Percentiles rank a stretch among this genome's conserved stretches.
Evolutionary conservation across 2,797 vertebrate species (phyloP).

Genomic region (Limosa lapponica): DNA sequence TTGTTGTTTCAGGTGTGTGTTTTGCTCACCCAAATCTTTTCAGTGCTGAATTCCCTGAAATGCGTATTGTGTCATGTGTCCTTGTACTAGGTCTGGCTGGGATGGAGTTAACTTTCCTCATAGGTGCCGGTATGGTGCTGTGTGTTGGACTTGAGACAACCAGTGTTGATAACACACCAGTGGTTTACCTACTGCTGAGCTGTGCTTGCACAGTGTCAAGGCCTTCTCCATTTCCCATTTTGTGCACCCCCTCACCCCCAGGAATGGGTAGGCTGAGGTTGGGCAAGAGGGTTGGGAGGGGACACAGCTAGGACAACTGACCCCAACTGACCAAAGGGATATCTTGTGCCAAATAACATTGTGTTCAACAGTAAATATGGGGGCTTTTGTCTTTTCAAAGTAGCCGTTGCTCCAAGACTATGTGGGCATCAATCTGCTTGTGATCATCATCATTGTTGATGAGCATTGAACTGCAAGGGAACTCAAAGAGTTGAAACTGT

Average conservation of each 20-base stretch:
- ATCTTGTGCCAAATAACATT: neutral
- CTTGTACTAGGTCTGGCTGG: neutral
- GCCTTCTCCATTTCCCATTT: accelerated
- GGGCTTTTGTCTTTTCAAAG: neutral
- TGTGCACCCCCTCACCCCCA: accelerated
- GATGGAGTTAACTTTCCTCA: neutral
- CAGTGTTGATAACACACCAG: neutral
- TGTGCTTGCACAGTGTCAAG: neutral
- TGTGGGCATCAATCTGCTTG: neutral
- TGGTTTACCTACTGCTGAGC: neutral
- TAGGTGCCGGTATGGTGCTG: neutral
- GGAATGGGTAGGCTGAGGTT: neutral
- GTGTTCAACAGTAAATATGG: neutral
- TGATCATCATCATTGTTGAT: neutral
- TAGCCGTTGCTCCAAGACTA: neutral
- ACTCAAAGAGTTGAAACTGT: neutral
- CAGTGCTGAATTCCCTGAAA: neutral
- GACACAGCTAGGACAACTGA: neutral
- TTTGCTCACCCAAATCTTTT: neutral
- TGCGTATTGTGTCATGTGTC: neutral
- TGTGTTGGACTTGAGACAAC: neutral
- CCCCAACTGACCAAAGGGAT: neutral
- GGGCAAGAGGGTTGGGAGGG: neutral
- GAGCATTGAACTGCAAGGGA: neutral
- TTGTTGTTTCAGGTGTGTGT: neutral